Evolutionary conservation across 2,888 invertebrate species (phyloP), one percentile per base, ranked within the genome.

Genomic region (Deroplatys truncata): DNA sequence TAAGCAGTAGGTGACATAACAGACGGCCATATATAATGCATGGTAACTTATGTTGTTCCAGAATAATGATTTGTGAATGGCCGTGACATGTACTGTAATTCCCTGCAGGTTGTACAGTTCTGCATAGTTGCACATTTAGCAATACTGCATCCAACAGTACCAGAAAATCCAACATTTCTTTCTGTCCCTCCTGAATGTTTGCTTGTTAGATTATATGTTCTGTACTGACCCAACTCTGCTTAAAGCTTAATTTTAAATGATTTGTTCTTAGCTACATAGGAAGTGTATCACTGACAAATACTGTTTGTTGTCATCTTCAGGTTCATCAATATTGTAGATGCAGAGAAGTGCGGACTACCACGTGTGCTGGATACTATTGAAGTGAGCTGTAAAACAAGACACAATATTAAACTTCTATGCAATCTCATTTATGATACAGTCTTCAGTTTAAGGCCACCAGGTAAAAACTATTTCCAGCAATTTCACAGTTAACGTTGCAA

Each of bases 311-410:
- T 90, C 72, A 84, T 89, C 13, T 91, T 91, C 88, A 93, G 94
- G 91, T 98, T 99, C 92, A 98, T 99, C 92, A 98, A 97, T 89
- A 97, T 98, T 16, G 97, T 98, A 0, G 99, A 99, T 93, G 98
- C 98, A 0, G 99, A 99, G 93, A 99, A 99, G 93, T 96, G 98
- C 91, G 99, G 99, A 0, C 94, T 99, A 82, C 99, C 99, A 0
- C 95, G 98, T 85, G 98, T 99, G 0, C 95, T 99, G 92, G 98
- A 98, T 93, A 97, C 98, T 0, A 96, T 99, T 35, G 98, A 99
- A 95, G 97, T 99, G 29, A 97, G 97, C 92, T 97, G 97, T 93
- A 98, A 97, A 92, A 98, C 97, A 0, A 95, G 98, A 0, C 97
- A 98, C 93, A 99, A 99, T 93, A 96, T 99, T 84, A 96, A 97